A percentile compares a stretch with the other conserved stretches of the same genome.
These are phyloP conservation scores for Caranx ignobilis DNA, from an alignment of 2,113 vertebrate species.

Conservation along the genomic window DNA sequence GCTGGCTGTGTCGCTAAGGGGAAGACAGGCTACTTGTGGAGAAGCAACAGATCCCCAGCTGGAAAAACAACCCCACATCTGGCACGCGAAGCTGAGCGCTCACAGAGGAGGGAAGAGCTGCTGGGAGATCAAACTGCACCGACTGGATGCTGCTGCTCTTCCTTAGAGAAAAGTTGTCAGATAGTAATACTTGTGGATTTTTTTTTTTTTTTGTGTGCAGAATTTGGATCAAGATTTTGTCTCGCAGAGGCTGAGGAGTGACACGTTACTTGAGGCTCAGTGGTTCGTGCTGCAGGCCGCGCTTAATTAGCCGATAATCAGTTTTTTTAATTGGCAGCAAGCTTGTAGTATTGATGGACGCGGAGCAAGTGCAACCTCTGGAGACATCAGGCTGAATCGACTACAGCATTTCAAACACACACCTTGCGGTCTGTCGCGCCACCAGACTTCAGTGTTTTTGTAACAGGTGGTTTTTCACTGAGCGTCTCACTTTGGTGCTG, in stretches of 20 bases:
- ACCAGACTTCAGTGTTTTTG: constrained; percentile 24
- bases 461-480: constrained; percentile 81
- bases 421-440: not conserved
- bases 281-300: not conserved
- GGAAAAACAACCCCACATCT: constrained; percentile 70
- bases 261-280: not conserved
- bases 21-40: constrained; percentile 68
- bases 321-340: not conserved
- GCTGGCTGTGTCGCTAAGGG: constrained; percentile 74
- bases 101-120: not conserved
- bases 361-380: constrained; percentile 10
- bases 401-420: not conserved
- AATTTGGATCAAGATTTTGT: constrained; percentile 13
- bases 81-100: constrained; percentile 25
- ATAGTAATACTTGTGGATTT: constrained; percentile 42
- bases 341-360: not conserved
- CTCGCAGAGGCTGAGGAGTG: not conserved
- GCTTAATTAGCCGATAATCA: constrained; percentile 22
- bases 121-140: constrained; percentile 1
- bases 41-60: constrained; percentile 80
- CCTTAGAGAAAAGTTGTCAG: constrained; percentile 54
- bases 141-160: not conserved
- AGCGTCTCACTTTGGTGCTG: constrained; percentile 25
- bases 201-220: constrained; percentile 13
- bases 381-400: not conserved